Evolutionary conservation across 2,113 vertebrate genomes (phyloP), one percentile per base, ranked within the genome.

Genomic region (Danionella cerebrum): DNA sequence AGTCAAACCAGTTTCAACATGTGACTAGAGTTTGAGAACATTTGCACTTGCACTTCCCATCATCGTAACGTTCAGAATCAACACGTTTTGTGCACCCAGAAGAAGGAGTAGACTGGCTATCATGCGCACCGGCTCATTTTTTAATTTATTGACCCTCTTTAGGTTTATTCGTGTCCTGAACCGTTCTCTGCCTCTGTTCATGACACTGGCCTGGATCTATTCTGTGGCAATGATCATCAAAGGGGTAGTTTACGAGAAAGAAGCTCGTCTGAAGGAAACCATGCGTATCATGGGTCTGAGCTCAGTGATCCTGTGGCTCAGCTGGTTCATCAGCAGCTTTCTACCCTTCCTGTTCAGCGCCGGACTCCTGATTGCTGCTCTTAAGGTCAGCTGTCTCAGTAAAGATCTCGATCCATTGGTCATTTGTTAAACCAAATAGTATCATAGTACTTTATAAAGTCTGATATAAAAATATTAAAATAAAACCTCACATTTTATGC

Each of bases 201-300:
- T 97, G 90, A 94, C 88, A 0, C 83, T 95, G 77, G 89, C 94
- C 1, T 97, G 94, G 94, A 95, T 94, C 83, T 95, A 95, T 78
- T 93, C 93, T 0, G 94, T 97, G 79, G 91, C 94, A 6, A 91
- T 94, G 89, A 92, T 93, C 25, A 90, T 95, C 76, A 97, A 95
- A 78, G 90, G 90, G 0, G 81, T 97, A 74, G 95, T 97, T 60
- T 91, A 90, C 0, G 94, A 96, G 82, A 97, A 97, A 79, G 94
- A 97, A 76, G 91, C 86, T 0, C 86, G 92, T 2, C 89, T 95
- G 64, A 93, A 93, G 38, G 91, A 92, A 78, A 94, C 91, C 38
- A 93, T 96, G 94, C 88, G 87, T 67, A 90, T 93, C 13, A 92
- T 95, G 94, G 94, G 93, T 12, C 86, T 97, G 52, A 79, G 88